Percentiles rank a stretch among this genome's conserved stretches.
Conservation (phyloP, 2,113 vertebrate species). For the Meles meles region DNA sequence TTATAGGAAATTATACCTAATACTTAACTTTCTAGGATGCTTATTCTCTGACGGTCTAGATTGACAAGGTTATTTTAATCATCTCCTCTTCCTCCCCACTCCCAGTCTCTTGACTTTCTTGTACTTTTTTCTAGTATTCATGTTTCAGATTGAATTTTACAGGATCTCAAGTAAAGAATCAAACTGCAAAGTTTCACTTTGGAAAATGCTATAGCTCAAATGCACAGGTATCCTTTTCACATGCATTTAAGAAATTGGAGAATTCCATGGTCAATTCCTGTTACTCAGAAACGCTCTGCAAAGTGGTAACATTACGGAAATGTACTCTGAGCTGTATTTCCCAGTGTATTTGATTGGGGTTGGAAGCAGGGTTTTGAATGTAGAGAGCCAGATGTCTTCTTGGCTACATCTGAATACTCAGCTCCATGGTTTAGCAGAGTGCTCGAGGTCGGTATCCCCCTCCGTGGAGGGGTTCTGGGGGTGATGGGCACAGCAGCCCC, state of each 20-base stretch:
- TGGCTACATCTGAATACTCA: background rate
- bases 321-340: background rate
- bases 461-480: background rate
- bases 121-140: background rate
- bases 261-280: background rate
- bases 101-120: background rate
- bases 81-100: background rate
- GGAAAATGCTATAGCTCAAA: background rate
- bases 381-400: background rate
- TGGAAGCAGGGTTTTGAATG: background rate
- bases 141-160: background rate
- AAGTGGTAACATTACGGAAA: background rate
- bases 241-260: background rate
- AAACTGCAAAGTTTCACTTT: background rate
- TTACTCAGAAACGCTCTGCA: background rate
- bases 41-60: background rate
- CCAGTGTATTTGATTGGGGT: background rate
- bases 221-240: background rate
- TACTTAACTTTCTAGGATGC: background rate
- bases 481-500: background rate
- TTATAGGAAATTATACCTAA: too few species aligned
- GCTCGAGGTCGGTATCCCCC: background rate
- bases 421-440: fast-evolving
- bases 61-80: background rate
- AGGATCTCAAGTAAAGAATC: background rate